These are phyloP conservation scores for Archilochus colubris DNA, from an alignment of 2,113 vertebrate genomes.

Conservation along the genomic window DNA sequence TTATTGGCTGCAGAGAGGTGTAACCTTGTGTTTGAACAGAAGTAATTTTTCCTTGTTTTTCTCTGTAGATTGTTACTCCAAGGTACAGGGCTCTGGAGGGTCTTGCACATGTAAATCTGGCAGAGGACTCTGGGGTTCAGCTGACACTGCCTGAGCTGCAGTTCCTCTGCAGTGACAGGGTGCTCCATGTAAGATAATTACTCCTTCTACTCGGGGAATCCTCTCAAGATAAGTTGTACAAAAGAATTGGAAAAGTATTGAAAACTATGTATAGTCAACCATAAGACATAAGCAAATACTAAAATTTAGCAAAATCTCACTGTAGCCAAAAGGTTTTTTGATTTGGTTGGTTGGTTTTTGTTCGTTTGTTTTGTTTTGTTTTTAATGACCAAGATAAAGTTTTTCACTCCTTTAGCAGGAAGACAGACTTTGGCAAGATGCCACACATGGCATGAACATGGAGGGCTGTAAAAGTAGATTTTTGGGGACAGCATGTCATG, in stretches of 20 bases:
- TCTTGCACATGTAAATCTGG: fast-evolving
- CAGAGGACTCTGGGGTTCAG: background rate
- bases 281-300: background rate
- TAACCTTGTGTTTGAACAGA: background rate
- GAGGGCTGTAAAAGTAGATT: background rate
- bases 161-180: background rate
- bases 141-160: background rate
- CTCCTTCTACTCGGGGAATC: background rate
- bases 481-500: background rate
- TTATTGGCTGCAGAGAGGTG: background rate
- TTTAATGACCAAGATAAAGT: background rate
- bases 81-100: fast-evolving
- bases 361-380: background rate
- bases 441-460: background rate
- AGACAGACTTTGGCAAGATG: background rate
- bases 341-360: background rate
- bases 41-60: background rate
- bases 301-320: background rate
- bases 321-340: background rate
- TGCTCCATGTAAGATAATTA: background rate
- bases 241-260: background rate
- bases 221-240: background rate
- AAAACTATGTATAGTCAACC: background rate
- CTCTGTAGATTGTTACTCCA: background rate
- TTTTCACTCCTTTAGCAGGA: background rate